These are phyloP conservation scores for Perca fluviatilis DNA, from an alignment of 2,113 vertebrate genomes.

Conservation along the genomic window DNA sequence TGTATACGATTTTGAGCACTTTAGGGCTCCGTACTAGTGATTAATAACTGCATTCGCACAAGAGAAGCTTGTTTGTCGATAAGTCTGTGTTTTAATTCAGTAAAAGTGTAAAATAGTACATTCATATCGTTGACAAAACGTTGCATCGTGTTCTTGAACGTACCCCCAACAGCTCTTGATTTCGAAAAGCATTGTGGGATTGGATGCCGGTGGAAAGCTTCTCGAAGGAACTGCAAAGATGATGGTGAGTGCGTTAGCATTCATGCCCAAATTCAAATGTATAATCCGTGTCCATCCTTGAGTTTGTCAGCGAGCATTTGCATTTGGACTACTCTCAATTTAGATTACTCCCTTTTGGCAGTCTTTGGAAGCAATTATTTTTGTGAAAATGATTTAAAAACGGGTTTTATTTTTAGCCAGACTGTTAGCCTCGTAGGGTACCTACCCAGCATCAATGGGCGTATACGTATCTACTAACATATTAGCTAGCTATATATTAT, in stretches of 20 bases:
- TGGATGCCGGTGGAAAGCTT: slow-evolving; percentile 67
- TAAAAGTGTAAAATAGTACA: background rate
- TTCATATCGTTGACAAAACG: background rate
- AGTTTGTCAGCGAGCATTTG: rapidly evolving
- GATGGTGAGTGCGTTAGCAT: slow-evolving; percentile 80
- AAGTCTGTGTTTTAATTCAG: background rate
- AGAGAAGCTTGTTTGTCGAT: background rate
- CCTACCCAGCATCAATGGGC: slow-evolving; percentile 60
- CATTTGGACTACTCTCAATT: rapidly evolving
- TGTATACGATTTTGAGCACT: background rate
- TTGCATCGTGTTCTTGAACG: slow-evolving; percentile 51
- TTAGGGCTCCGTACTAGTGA: background rate
- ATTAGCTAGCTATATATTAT: background rate
- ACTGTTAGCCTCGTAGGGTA: slow-evolving; percentile 57
- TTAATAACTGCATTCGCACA: background rate
- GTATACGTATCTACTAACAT: slow-evolving; percentile 42
- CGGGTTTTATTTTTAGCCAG: background rate
- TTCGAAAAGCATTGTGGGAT: slow-evolving; percentile 79
- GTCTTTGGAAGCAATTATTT: slow-evolving; percentile 10
- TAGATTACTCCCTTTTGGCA: rapidly evolving
- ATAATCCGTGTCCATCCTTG: slow-evolving; percentile 73
- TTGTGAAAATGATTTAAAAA: background rate
- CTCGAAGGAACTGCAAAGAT: slow-evolving; percentile 82
- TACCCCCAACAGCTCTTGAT: background rate
- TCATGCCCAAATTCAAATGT: background rate